phyloP scores from a whole-genome alignment of 2,888 invertebrate species.

The Campoplex nolae region DNA sequence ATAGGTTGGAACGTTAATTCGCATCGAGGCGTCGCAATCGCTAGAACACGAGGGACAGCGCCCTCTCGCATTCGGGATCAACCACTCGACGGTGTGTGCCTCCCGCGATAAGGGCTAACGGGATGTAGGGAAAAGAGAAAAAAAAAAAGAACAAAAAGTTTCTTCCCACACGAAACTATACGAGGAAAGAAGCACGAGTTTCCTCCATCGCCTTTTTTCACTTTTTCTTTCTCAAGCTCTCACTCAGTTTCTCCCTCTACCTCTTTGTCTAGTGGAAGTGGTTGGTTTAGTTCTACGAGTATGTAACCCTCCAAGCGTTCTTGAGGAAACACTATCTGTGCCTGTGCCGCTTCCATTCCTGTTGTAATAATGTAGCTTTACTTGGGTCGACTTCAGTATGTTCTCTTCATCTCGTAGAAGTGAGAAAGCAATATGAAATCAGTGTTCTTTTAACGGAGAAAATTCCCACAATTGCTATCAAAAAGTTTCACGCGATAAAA shows the following conservation, averaged over 20 bases:
- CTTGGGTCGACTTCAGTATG: slow-evolving; percentile 31
- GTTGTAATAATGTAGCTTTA: slow-evolving; percentile 52
- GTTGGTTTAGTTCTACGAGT: slow-evolving; percentile 53
- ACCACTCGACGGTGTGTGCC: slow-evolving; percentile 62
- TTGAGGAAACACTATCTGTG: slow-evolving; percentile 47
- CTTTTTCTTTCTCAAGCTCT: slow-evolving; percentile 14
- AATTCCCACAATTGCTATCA: slow-evolving; percentile 75
- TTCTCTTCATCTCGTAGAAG: not conserved
- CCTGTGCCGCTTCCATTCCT: slow-evolving; percentile 27
- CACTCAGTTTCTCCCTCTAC: slow-evolving; percentile 59
- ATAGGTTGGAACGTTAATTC: slow-evolving; percentile 55
- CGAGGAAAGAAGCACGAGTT: slow-evolving; percentile 45
- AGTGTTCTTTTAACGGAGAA: slow-evolving; percentile 70
- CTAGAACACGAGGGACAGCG: slow-evolving; percentile 20
- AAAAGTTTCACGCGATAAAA: slow-evolving; percentile 75
- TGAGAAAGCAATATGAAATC: slow-evolving; percentile 69
- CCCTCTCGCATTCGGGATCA: slow-evolving; percentile 52
- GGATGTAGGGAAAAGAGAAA: slow-evolving; percentile 21
- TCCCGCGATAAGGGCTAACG: slow-evolving; percentile 57
- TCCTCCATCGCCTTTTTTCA: slow-evolving; percentile 2
- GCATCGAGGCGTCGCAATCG: slow-evolving; percentile 41
- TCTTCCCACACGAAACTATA: slow-evolving; percentile 38
- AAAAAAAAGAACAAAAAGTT: slow-evolving; percentile 25
- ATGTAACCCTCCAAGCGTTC: slow-evolving; percentile 28
- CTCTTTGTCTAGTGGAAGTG: slow-evolving; percentile 59